phyloP scores from a whole-genome alignment of 2,797 vertebrate species.

The Xiphophorus birchmanni region DNA sequence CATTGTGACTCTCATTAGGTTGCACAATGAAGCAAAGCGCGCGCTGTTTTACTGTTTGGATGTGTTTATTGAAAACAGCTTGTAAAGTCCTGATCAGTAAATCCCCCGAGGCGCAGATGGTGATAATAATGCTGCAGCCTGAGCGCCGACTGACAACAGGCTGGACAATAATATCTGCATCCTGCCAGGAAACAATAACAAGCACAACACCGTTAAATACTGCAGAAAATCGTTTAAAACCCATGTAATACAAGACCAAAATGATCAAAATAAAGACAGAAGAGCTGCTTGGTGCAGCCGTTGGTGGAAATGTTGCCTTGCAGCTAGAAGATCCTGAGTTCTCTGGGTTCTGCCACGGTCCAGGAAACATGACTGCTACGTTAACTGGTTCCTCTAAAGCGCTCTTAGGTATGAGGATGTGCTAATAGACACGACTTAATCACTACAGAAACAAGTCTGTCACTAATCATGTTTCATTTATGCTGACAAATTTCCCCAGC shows the following conservation, averaged over 20 bases:
- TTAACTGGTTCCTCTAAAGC: neutral
- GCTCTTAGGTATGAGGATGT: neutral
- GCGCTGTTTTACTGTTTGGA: conserved; percentile 43
- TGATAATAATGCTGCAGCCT: conserved; percentile 21
- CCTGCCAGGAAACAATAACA: neutral
- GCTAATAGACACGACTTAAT: neutral
- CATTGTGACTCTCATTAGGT: neutral
- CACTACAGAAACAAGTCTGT: neutral
- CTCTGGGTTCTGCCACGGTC: neutral
- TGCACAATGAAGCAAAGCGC: neutral
- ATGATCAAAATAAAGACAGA: neutral
- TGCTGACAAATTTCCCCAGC: neutral
- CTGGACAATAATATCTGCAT: conserved; percentile 3
- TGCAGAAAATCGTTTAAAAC: neutral
- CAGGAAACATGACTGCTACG: neutral
- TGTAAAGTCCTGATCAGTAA: conserved; percentile 44
- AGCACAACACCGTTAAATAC: neutral
- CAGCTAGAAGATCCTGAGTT: neutral
- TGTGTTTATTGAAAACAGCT: conserved; percentile 64
- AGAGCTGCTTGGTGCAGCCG: neutral
- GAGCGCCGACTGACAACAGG: neutral
- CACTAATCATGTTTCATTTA: neutral
- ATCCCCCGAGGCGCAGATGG: conserved; percentile 60
- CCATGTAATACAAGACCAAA: neutral
- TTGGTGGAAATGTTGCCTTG: neutral